phyloP scores from a whole-genome alignment of 2,888 invertebrate genomes.

The Rhagophthalmus giganteus region DNA sequence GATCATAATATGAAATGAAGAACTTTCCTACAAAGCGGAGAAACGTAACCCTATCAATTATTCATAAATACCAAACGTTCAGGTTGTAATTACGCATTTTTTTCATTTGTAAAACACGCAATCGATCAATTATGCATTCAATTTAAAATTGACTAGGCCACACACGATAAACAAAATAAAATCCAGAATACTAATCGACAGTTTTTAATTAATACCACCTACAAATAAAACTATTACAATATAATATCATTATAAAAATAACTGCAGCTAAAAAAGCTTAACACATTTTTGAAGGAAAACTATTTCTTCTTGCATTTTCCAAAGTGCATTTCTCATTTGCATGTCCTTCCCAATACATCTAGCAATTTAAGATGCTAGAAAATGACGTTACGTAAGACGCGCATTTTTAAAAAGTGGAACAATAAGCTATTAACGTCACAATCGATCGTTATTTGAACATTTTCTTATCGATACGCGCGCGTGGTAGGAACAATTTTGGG shows the following conservation, averaged over 20 bases:
- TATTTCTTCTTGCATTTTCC: too few species aligned
- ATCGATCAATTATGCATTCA: conserved; percentile 1
- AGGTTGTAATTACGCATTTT: conserved; percentile 2
- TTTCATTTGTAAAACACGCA: conserved; percentile 1
- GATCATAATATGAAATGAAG: conserved; percentile 6
- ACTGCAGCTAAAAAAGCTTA: background rate
- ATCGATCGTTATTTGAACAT: too few species aligned
- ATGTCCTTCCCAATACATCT: too few species aligned
- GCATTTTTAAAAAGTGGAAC: too few species aligned
- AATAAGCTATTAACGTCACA: too few species aligned
- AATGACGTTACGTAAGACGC: too few species aligned
- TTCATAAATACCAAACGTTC: conserved; percentile 14
- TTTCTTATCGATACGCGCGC: too few species aligned
- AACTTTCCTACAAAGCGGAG: conserved; percentile 7
- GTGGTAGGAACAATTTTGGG: too few species aligned
- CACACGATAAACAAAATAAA: background rate
- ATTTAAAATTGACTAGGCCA: background rate
- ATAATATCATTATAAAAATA: background rate
- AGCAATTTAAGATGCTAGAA: too few species aligned
- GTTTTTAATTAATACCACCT: too few species aligned
- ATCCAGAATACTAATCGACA: background rate
- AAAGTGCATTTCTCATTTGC: too few species aligned
- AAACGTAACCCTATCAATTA: conserved; percentile 14
- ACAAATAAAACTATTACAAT: too few species aligned
- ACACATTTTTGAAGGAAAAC: background rate